Percentiles rank a stretch among this genome's conserved stretches.
phyloP scores from a whole-genome alignment of 2,888 invertebrate species.

The Mythimna ferrago region DNA sequence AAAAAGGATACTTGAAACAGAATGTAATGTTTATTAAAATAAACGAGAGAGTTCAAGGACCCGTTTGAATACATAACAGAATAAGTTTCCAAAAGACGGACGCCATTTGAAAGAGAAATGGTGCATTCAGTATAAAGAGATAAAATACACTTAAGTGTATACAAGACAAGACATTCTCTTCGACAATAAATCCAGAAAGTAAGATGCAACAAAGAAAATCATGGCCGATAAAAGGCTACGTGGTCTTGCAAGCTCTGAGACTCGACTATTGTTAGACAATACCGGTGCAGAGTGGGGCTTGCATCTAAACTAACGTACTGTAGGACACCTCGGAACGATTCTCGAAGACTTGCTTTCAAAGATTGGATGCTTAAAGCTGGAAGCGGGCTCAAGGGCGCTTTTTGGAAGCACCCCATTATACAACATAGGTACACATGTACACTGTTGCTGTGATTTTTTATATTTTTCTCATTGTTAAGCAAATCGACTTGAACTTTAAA shows the following conservation, averaged over 20 bases:
- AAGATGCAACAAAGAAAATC: slow-evolving; percentile 47
- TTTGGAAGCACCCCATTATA: slow-evolving; percentile 31
- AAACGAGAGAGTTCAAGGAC: slow-evolving; percentile 13
- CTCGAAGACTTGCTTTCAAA: slow-evolving; percentile 47
- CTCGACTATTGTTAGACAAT: slow-evolving; percentile 41
- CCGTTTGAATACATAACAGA: slow-evolving; percentile 6
- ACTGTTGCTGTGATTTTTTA: slow-evolving; percentile 8
- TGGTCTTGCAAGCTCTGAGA: slow-evolving; percentile 25
- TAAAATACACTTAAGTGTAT: slow-evolving; percentile 19
- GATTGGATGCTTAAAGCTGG: slow-evolving; percentile 54
- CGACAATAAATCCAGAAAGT: slow-evolving; percentile 22
- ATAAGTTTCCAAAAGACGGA: slow-evolving; percentile 8
- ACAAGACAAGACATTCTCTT: slow-evolving; percentile 23
- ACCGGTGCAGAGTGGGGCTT: slow-evolving; percentile 33
- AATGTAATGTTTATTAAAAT: slow-evolving; percentile 11
- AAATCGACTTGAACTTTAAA: background rate
- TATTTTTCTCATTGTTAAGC: slow-evolving; percentile 11
- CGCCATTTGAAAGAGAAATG: slow-evolving; percentile 11
- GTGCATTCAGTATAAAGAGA: slow-evolving; percentile 1
- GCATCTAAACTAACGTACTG: slow-evolving; percentile 46
- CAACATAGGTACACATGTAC: slow-evolving; percentile 3
- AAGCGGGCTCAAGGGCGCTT: slow-evolving; percentile 33
- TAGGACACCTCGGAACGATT: slow-evolving; percentile 42
- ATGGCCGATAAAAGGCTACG: slow-evolving; percentile 37
- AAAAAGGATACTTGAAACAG: background rate